Evolutionary conservation across 2,113 vertebrate genomes (phyloP).

Genomic region (Python bivittatus): DNA sequence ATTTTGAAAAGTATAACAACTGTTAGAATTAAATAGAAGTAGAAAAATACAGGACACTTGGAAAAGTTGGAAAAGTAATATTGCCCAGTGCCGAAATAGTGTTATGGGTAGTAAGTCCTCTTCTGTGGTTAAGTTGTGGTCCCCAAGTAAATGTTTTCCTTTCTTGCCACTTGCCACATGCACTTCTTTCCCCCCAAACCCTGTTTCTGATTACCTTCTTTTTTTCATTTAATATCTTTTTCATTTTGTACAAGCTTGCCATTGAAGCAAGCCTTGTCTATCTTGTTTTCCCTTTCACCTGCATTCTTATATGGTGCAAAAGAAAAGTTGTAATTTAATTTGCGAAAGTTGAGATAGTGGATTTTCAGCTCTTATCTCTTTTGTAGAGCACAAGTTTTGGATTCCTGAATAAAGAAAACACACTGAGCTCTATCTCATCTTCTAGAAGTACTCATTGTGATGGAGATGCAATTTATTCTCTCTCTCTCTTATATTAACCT

Average conservation of each 20-base stretch:
- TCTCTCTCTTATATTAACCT: constrained; percentile 65
- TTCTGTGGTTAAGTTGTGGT: background rate
- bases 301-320: constrained; percentile 48
- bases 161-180: background rate
- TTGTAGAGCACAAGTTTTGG: constrained; percentile 66
- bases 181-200: background rate
- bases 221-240: background rate
- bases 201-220: constrained; percentile 4
- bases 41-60: background rate
- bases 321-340: constrained; percentile 50
- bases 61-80: background rate
- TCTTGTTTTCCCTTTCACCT: constrained; percentile 47
- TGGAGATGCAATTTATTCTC: constrained; percentile 66
- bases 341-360: constrained; percentile 56
- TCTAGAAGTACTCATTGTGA: constrained; percentile 66
- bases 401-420: constrained; percentile 68
- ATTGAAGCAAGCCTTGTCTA: constrained; percentile 19
- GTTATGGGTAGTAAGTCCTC: background rate
- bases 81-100: background rate
- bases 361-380: constrained; percentile 68
- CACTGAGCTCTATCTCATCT: constrained; percentile 68
- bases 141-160: background rate
- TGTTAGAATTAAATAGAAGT: background rate
- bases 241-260: background rate
- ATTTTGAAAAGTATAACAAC: background rate